Conservation (phyloP, 1,140 invertebrate species). For the Hyposmocoma kahamanoa region DNA sequence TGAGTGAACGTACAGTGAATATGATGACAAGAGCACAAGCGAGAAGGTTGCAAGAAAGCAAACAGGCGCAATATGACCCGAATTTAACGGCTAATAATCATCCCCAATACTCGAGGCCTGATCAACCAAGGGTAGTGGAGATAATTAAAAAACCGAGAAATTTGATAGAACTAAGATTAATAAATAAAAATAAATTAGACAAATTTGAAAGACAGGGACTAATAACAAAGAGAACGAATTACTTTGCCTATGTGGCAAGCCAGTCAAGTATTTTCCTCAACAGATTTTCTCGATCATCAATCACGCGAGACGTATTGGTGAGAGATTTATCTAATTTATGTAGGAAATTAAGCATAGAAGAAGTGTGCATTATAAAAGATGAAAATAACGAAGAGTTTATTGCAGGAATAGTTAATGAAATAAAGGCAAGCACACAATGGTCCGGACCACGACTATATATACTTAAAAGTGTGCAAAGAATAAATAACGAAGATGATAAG, state of each 20-base stretch:
- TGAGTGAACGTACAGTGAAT: slow-evolving; percentile 1
- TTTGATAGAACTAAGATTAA: background rate
- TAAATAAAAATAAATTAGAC: background rate
- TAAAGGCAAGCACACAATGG: slow-evolving; percentile 1
- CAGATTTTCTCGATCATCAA: background rate
- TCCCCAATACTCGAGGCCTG: background rate
- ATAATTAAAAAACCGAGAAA: background rate
- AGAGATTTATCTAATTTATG: background rate
- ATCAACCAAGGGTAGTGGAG: background rate
- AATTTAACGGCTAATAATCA: background rate
- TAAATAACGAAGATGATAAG: slow-evolving; percentile 1
- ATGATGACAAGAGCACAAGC: slow-evolving; percentile 2
- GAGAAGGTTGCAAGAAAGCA: background rate
- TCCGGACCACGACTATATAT: slow-evolving; percentile 1
- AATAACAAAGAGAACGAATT: background rate
- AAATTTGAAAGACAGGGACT: background rate
- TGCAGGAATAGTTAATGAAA: background rate
- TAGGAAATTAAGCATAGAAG: background rate
- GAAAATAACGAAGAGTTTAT: background rate
- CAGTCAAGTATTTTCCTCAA: background rate
- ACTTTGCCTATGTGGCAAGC: background rate
- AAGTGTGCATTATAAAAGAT: background rate
- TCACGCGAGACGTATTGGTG: slow-evolving; percentile 5
- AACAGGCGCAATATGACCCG: background rate
- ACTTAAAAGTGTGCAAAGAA: slow-evolving; percentile 1